Evolutionary conservation across 1,140 invertebrate genomes (phyloP).

Genomic region (Berghia stephanieae): DNA sequence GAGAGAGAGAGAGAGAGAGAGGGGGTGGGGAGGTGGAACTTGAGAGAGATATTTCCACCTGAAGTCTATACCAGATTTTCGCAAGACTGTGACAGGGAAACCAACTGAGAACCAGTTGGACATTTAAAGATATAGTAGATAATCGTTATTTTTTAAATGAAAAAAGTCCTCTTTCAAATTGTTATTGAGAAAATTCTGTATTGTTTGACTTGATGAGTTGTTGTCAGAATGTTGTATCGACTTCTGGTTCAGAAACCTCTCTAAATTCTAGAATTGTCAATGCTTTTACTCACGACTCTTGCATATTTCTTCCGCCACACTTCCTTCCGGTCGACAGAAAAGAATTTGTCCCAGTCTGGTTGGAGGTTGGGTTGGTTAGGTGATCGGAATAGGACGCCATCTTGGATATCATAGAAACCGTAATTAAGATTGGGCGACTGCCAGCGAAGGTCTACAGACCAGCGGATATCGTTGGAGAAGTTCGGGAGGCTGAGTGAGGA

Average conservation of each 20-base stretch:
- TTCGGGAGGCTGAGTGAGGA: conserved; percentile 52
- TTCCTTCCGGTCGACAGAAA: conserved; percentile 43
- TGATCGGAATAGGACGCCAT: conserved; percentile 51
- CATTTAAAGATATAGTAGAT: no score
- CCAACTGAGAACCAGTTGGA: no score
- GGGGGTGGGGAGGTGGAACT: no score
- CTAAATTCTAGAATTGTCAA: background rate
- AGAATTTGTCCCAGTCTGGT: conserved; percentile 55
- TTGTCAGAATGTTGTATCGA: no score
- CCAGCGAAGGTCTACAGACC: conserved; percentile 64
- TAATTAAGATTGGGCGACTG: conserved; percentile 50
- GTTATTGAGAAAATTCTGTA: no score
- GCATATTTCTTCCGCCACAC: conserved; percentile 35
- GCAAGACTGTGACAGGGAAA: no score
- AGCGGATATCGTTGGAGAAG: conserved; percentile 57
- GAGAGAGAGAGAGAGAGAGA: no score
- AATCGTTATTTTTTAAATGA: no score
- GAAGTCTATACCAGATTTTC: no score
- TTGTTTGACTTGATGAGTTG: no score
- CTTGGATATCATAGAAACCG: conserved; percentile 61
- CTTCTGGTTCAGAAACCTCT: background rate
- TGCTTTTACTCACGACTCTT: background rate
- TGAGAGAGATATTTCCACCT: no score
- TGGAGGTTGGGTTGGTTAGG: conserved; percentile 46
- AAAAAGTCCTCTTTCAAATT: no score